Base-by-base conservation (phyloP, 1,140 invertebrate species). In the Hermatobates lingyangjiaoensis region DNA sequence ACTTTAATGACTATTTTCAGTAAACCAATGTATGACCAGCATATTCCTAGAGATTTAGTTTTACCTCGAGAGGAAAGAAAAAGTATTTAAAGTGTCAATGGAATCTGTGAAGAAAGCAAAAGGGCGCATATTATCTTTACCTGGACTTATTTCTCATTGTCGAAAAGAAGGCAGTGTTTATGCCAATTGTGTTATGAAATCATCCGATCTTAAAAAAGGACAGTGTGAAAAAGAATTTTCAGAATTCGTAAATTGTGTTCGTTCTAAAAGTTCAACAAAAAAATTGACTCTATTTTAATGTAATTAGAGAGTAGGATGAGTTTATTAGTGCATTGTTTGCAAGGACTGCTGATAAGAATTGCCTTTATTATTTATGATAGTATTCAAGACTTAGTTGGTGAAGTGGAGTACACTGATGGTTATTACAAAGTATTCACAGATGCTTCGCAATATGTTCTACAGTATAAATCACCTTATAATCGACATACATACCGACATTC, bases 361-460 rank as follows among this genome's bases (percentile, higher is more conserved):
- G 20, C 70, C 25, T 69, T 95, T n/a, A 75, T 94, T 18, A 45
- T 71, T 14, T 95, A 91, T 65, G 79, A 83, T 10, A 72, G 81
- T 51, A 78, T 80, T 61, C 90, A 93, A 59, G 93, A 98, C 65
- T 63, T 69, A 28, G 61, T 68, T 55, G 82, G 78, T n/a, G 64
- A 74, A 49, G 80, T 98, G 1, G 79, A 85, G 7, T 99, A 91
- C 63, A 98, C 95, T 0, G 95, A 99, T 64, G 73, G 98, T 24
- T 95, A 98, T 67, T 99, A 98, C 63, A 79, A 79, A 68, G 93
- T 99, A 0, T 97, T 95, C 59, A 88, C 84, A 0, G 94, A 98
- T 72, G 94, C 92, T 1, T 86, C 93, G 0, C 67, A 77, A 14
- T 72, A 87, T 58, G 71, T 92, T 0, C 56, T 75, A 2, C 65